Evolutionary conservation across 2,113 vertebrate genomes (phyloP).

Genomic region (Catharus fuscescens): DNA sequence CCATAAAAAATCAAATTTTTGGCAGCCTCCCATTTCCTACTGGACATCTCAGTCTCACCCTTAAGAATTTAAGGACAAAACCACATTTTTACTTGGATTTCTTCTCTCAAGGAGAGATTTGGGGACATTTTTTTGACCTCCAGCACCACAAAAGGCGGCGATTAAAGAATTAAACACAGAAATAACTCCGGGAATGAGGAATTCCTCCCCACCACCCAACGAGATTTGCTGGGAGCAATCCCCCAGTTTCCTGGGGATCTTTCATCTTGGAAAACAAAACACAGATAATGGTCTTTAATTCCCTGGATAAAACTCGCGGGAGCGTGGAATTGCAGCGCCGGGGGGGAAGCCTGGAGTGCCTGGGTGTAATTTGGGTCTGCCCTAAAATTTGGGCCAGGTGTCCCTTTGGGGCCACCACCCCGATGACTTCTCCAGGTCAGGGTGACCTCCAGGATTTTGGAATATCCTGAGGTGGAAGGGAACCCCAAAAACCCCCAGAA

Average conservation of each 20-base stretch:
- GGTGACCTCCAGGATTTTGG: neutral
- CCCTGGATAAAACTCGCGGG: neutral
- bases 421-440: neutral
- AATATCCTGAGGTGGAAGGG: neutral
- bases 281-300: neutral
- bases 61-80: neutral
- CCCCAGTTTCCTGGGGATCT: neutral
- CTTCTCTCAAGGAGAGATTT: neutral
- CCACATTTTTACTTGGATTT: neutral
- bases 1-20: neutral
- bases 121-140: neutral
- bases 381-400: neutral
- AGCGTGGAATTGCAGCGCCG: neutral
- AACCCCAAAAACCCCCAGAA: neutral
- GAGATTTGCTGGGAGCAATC: neutral
- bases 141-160: neutral
- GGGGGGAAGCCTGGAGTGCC: neutral
- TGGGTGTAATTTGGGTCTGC: neutral
- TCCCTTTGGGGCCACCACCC: neutral
- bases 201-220: neutral
- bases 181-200: neutral
- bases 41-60: no score
- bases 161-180: neutral
- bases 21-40: neutral
- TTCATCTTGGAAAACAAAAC: neutral